These are phyloP conservation scores for Cataglyphis albicans DNA, from an alignment of 2,888 invertebrate species.

Conservation along the genomic window DNA sequence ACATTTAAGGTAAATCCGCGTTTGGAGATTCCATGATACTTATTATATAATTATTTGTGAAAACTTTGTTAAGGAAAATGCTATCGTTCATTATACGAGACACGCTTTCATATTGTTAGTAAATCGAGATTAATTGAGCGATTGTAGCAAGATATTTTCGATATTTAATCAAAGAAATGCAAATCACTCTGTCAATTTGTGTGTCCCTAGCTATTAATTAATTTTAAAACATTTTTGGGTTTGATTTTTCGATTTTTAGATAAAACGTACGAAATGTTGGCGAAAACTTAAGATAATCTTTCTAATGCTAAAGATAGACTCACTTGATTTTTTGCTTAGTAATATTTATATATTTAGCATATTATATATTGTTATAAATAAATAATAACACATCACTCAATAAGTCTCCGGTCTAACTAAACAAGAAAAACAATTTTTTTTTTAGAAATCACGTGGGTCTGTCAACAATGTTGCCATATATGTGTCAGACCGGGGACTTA, in stretches of 20 bases:
- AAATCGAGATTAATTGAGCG: background rate
- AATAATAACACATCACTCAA: too few relatives aligned
- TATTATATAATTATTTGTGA: background rate
- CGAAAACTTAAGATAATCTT: background rate
- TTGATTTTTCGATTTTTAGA: background rate
- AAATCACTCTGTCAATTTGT: slow-evolving; percentile 2
- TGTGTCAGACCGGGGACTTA: too few relatives aligned
- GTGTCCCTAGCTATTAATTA: slow-evolving; percentile 27
- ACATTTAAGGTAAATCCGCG: background rate
- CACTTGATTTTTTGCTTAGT: too few relatives aligned
- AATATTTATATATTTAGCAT: background rate
- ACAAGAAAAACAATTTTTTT: too few relatives aligned
- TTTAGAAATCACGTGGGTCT: too few relatives aligned
- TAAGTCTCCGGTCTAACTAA: too few relatives aligned
- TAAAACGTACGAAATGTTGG: background rate
- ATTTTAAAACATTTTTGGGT: background rate
- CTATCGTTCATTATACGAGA: background rate
- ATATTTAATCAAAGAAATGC: slow-evolving; percentile 18
- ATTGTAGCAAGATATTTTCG: background rate
- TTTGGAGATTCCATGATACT: background rate
- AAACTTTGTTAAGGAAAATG: background rate
- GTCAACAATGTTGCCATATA: too few relatives aligned
- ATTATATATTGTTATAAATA: too few relatives aligned
- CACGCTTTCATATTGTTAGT: background rate
- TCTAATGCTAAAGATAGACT: background rate